Conservation (phyloP, 2,888 invertebrate genomes). For the Monopis laevigella region DNA sequence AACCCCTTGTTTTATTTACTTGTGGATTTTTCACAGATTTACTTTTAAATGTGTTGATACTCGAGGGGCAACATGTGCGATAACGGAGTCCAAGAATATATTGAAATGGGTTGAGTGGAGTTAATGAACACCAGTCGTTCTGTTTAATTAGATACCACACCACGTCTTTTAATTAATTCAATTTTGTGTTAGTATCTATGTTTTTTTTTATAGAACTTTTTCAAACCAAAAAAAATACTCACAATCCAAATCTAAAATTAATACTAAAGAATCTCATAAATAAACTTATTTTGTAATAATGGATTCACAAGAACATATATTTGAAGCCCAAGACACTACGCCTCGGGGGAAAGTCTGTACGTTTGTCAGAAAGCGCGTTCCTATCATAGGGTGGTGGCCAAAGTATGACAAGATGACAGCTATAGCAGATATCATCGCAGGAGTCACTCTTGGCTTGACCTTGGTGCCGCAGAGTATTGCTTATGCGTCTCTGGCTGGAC, state of each 20-base stretch:
- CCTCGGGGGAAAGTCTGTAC: not conserved
- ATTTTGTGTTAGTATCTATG: no score
- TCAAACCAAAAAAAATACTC: no score
- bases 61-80: no score
- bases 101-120: not conserved
- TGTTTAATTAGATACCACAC: no score
- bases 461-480: conserved; percentile 95
- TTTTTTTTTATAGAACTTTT: no score
- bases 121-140: conserved; percentile 3
- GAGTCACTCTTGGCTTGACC: conserved; percentile 88
- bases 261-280: not conserved
- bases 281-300: not conserved
- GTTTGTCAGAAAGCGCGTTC: conserved; percentile 23
- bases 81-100: conserved; percentile 1
- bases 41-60: not conserved
- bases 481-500: conserved; percentile 85
- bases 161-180: no score
- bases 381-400: conserved; percentile 72
- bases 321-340: no score
- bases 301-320: no score
- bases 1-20: conserved; percentile 7
- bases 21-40: not conserved
- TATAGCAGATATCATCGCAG: conserved; percentile 85
- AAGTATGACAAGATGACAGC: conserved; percentile 74
- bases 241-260: no score